Evolutionary conservation across 2,797 vertebrate genomes (phyloP).

Genomic region (Perodicticus potto): DNA sequence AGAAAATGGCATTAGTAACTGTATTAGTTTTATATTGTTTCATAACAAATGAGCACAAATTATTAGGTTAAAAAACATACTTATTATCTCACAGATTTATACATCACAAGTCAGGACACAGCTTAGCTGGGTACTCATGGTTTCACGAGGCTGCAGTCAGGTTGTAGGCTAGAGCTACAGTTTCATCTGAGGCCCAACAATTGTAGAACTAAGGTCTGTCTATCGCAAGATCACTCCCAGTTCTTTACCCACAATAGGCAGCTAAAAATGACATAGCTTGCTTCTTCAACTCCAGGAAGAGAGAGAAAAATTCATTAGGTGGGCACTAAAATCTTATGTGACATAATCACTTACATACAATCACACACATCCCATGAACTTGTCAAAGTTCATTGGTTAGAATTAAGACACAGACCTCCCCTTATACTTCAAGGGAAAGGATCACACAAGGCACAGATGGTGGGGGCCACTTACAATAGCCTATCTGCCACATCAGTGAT

Average conservation of each 20-base stretch:
- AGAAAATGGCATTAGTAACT: neutral
- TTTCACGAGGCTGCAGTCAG: neutral
- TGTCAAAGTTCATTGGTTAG: neutral
- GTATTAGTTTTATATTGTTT: neutral
- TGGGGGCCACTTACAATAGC: neutral
- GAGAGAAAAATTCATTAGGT: neutral
- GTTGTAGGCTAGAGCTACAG: neutral
- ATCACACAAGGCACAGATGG: too few relatives aligned
- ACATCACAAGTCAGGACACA: neutral
- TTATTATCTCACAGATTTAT: neutral
- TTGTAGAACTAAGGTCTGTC: neutral
- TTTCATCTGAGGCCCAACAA: neutral
- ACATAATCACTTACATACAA: neutral
- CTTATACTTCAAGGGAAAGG: neutral
- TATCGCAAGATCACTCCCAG: neutral
- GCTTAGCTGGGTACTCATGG: neutral
- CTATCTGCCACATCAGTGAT: neutral
- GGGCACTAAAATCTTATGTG: neutral
- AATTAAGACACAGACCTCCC: neutral
- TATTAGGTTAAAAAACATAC: neutral
- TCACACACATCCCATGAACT: neutral
- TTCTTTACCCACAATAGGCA: neutral
- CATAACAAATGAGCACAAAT: neutral
- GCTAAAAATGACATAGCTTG: neutral
- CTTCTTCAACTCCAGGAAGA: neutral